Evolutionary conservation across 53 echinoderm and acorn worm species (phyloP), one percentile per base, ranked within the genome.

Genomic region (Stichopus horrens): DNA sequence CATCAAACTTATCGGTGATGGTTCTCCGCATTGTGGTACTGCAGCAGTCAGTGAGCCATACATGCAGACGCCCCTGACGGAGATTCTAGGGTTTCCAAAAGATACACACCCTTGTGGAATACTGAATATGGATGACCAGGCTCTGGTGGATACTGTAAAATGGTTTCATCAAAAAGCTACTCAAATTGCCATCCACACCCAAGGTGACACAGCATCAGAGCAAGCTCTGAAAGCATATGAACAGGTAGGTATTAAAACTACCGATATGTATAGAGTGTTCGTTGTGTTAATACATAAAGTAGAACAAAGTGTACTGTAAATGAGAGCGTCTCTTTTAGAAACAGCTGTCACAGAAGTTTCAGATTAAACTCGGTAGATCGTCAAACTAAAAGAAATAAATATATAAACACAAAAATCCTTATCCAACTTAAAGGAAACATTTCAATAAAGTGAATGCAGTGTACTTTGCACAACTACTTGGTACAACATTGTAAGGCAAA

Each of bases 91-190:
- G 53, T 93, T 93, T n/a, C 93, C 93, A 13, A n/a, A 74, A 55
- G 90, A n/a, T n/a, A n/a, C n/a, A n/a, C 93, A 5, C 93, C 93
- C 60, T 60, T 93, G 91, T 63, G 93, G 93, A 13, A 89, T 52
- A 57, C 9, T 93, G 79, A 93, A 91, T 79, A 90, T 90, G 88
- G 86, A 75, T 1, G 9, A 74, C 4, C 85, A 83, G 8, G 88
- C 90, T 8, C 88, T 93, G 51, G 74, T 83, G n/a, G 83, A 93
- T 22, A 90, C 93, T 21, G 37, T 93, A 67, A 91, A 88, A 52
- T 88, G 73, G 57, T 73, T 66, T 57, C 88, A 90, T 86, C 20
- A 76, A 54, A 57, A 78, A 74, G 91, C 89, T 13, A 91, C 74
- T 58, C 93, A 91, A 74, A 5, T 93, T 57, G 93, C 93, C 4